These are phyloP conservation scores for Lepidocyrtinus sp. DNA, from an alignment of 2,888 invertebrate genomes.

Conservation along the genomic window DNA sequence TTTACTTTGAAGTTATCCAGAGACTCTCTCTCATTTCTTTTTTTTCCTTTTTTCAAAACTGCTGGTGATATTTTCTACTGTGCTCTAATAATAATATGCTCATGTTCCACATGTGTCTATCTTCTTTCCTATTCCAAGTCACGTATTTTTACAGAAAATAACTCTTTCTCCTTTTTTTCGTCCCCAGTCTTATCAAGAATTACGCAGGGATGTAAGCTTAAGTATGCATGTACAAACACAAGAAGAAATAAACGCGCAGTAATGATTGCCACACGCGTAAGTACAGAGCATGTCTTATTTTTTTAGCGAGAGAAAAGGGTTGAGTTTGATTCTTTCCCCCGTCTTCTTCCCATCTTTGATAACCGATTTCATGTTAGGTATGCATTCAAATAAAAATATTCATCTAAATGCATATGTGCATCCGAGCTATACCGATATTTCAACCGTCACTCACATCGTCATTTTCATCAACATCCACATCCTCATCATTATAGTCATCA, in stretches of 20 bases:
- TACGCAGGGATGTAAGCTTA: slow-evolving; percentile 25
- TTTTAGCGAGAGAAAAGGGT: slow-evolving; percentile 27
- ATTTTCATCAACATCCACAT: slow-evolving; percentile 43
- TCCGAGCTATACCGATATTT: no score
- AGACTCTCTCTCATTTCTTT: slow-evolving; percentile 69
- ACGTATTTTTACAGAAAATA: slow-evolving; percentile 34
- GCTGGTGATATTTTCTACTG: slow-evolving; percentile 18
- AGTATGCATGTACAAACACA: slow-evolving; percentile 26
- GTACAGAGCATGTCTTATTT: background rate
- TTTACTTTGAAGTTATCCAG: slow-evolving; percentile 69
- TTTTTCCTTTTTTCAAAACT: slow-evolving; percentile 40
- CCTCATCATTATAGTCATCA: slow-evolving; percentile 30
- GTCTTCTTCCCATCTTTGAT: slow-evolving; percentile 21
- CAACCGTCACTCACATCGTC: slow-evolving; percentile 32
- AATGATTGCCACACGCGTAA: slow-evolving; percentile 22
- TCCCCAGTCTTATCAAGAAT: slow-evolving; percentile 44
- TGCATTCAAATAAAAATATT: slow-evolving; percentile 6
- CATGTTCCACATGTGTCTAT: slow-evolving; percentile 28
- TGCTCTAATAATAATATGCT: slow-evolving; percentile 22
- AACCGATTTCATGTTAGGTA: slow-evolving; percentile 39
- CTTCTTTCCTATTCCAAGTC: slow-evolving; percentile 53
- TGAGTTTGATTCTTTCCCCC: background rate
- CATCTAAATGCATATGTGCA: background rate
- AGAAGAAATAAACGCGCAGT: no score
- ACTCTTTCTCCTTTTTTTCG: slow-evolving; percentile 7